Percentiles rank a stretch among this genome's conserved stretches.
These are phyloP conservation scores for Trichomycterus rosablanca DNA, from an alignment of 2,113 vertebrate species.

Conservation along the genomic window DNA sequence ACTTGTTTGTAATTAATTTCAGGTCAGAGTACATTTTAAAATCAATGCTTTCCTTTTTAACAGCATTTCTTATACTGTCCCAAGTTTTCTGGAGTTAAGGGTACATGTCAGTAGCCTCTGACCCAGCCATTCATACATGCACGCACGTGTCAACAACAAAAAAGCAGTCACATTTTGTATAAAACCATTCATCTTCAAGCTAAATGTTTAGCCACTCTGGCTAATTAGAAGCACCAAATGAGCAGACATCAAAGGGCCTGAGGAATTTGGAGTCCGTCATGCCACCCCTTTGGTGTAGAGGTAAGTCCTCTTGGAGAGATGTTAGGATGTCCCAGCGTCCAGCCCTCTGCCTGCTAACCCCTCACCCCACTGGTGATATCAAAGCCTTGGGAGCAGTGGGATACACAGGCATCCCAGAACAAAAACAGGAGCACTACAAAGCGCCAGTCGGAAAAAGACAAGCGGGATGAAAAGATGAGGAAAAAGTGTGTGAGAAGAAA, in stretches of 20 bases:
- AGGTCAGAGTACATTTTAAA: too few species aligned
- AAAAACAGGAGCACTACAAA: constrained; percentile 72
- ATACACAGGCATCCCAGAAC: constrained; percentile 60
- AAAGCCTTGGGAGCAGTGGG: constrained; percentile 65
- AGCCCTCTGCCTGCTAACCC: constrained; percentile 69
- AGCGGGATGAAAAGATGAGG: constrained; percentile 36
- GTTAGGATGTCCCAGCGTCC: constrained; percentile 64
- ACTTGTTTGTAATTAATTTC: too few species aligned
- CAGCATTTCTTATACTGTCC: too few species aligned
- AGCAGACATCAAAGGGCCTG: constrained; percentile 66
- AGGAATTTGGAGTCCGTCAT: constrained; percentile 54
- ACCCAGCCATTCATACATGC: too few species aligned
- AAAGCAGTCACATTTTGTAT: constrained; percentile 63
- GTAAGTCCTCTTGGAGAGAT: constrained; percentile 65
- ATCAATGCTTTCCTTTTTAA: too few species aligned
- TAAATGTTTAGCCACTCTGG: constrained; percentile 71
- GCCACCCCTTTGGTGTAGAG: constrained; percentile 64
- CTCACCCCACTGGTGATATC: constrained; percentile 66
- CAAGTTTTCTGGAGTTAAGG: too few species aligned
- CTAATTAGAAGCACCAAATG: constrained; percentile 72
- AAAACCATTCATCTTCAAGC: constrained; percentile 67
- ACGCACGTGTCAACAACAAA: constrained; percentile 24
- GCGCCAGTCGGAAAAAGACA: constrained; percentile 60
- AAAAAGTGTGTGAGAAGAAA: constrained; percentile 31
- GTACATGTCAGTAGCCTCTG: too few species aligned